These are phyloP conservation scores for Panopea generosa DNA, from an alignment of 2,888 invertebrate genomes.

Conservation along the genomic window DNA sequence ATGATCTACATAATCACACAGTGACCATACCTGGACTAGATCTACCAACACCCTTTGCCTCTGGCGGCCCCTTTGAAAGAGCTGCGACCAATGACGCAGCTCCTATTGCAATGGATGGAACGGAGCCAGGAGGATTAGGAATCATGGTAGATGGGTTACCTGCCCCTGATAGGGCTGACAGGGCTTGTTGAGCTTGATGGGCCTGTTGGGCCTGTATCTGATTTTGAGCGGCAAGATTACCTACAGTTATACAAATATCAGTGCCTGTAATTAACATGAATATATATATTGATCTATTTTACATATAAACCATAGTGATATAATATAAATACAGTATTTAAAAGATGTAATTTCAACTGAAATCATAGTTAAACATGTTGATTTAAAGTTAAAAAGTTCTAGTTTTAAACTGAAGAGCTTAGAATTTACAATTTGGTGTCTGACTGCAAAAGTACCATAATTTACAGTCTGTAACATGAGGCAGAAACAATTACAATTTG, in stretches of 20 bases:
- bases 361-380: no score
- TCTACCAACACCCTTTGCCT: slow-evolving; percentile 33
- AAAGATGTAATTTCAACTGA: no score
- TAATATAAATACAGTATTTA: no score
- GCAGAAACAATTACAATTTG: no score
- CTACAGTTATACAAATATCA: slow-evolving; percentile 43
- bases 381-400: no score
- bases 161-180: slow-evolving; percentile 58
- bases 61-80: slow-evolving; percentile 47
- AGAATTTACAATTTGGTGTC: no score
- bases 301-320: not conserved
- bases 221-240: slow-evolving; percentile 59
- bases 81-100: slow-evolving; percentile 57
- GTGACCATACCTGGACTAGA: slow-evolving; percentile 41
- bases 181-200: slow-evolving; percentile 11
- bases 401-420: no score
- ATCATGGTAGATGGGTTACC: slow-evolving; percentile 50
- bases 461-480: no score
- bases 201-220: slow-evolving; percentile 30
- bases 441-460: no score
- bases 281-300: not conserved
- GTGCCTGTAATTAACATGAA: not conserved
- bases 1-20: slow-evolving; percentile 31
- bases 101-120: slow-evolving; percentile 53
- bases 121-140: slow-evolving; percentile 50